A percentile compares a stretch with the other conserved stretches of the same genome.
These are phyloP conservation scores for Polypterus bichir DNA, from an alignment of 2,113 vertebrate genomes.

Conservation along the genomic window DNA sequence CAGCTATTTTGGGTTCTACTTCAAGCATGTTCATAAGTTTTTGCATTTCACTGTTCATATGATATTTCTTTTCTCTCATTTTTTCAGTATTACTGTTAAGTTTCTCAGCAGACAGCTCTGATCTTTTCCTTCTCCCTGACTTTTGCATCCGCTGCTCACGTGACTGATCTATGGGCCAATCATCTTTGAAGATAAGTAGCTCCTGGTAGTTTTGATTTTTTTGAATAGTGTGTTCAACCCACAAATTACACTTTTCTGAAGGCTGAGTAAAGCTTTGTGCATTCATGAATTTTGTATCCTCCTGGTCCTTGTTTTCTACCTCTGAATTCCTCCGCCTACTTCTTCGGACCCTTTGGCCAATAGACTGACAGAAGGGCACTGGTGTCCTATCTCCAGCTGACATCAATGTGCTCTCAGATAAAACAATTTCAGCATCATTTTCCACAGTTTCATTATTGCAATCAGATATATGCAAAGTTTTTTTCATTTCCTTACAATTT, in stretches of 20 bases:
- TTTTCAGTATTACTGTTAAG: slow-evolving; percentile 3
- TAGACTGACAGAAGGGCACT: slow-evolving; percentile 41
- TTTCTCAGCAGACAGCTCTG: slow-evolving; percentile 6
- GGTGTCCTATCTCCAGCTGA: slow-evolving; percentile 8
- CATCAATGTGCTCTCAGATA: slow-evolving; percentile 22
- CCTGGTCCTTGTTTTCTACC: slow-evolving; percentile 11
- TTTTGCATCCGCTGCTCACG: slow-evolving; percentile 61
- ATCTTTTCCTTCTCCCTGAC: slow-evolving; percentile 42
- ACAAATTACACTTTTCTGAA: too few relatives aligned
- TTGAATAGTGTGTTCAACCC: slow-evolving; percentile 9
- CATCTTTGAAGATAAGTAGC: slow-evolving; percentile 64
- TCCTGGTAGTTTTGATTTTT: slow-evolving; percentile 22
- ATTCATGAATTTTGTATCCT: background rate
- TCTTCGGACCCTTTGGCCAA: slow-evolving; percentile 43
- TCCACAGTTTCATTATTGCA: too few relatives aligned
- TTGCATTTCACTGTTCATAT: slow-evolving; percentile 32
- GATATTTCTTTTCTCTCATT: slow-evolving; percentile 7
- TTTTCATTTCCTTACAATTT: too few relatives aligned
- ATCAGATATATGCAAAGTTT: too few relatives aligned
- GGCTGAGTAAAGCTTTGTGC: too few relatives aligned
- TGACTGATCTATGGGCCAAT: slow-evolving; percentile 72
- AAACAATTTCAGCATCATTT: slow-evolving; percentile 22
- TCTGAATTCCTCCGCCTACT: slow-evolving; percentile 19
- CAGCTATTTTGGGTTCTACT: slow-evolving; percentile 18
- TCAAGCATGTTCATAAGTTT: slow-evolving; percentile 45